These are phyloP conservation scores for Paedocypris sp. DNA, from an alignment of 2,113 vertebrate genomes.

Conservation along the genomic window DNA sequence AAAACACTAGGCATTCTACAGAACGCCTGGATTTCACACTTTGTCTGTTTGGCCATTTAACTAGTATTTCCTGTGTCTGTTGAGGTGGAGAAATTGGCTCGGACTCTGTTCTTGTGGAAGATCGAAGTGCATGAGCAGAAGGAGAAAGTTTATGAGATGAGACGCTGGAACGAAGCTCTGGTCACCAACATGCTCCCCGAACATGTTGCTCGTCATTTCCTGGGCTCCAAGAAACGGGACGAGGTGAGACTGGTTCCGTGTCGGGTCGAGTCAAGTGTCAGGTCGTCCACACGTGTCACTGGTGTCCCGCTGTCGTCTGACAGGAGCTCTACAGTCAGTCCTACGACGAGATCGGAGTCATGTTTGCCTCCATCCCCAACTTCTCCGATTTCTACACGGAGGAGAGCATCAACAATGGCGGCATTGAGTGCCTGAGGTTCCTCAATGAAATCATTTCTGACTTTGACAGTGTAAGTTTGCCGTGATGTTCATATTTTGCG, in stretches of 20 bases:
- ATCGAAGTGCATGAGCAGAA: constrained; percentile 92
- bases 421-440: constrained; percentile 90
- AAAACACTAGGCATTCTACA: too few species aligned
- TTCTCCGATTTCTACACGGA: constrained; percentile 96
- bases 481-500: too few species aligned
- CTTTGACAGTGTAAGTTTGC: constrained; percentile 86
- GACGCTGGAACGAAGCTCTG: constrained; percentile 89
- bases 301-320: background rate
- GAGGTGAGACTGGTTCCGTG: too few species aligned
- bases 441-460: constrained; percentile 98
- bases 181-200: constrained; percentile 95
- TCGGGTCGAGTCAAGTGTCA: too few species aligned
- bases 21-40: too few species aligned
- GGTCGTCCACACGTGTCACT: too few species aligned
- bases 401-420: constrained; percentile 94
- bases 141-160: constrained; percentile 92
- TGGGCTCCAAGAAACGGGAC: constrained; percentile 88
- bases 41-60: too few species aligned
- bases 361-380: constrained; percentile 97
- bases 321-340: constrained; percentile 95
- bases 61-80: background rate
- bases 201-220: constrained; percentile 86
- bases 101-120: constrained; percentile 90
- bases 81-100: constrained; percentile 86
- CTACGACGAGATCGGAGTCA: constrained; percentile 91